Percentiles rank a stretch among this genome's conserved stretches.
These are phyloP conservation scores for Aquatica leii DNA, from an alignment of 2,888 invertebrate species.

Conservation along the genomic window DNA sequence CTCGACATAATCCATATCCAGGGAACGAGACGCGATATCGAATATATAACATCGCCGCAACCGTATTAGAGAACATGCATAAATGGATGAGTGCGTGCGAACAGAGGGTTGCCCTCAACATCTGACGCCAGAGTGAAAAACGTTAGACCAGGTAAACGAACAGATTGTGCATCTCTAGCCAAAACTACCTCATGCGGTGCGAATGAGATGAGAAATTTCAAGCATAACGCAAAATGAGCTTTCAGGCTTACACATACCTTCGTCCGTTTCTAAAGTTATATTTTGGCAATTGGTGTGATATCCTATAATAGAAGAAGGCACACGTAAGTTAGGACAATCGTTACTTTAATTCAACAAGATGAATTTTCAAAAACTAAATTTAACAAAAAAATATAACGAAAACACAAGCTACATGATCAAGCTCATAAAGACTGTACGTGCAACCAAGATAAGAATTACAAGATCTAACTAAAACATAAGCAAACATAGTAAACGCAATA, in stretches of 20 bases:
- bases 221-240: constrained; percentile 49
- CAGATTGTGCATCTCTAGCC: constrained; percentile 40
- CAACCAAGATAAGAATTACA: constrained; percentile 11
- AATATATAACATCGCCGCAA: constrained; percentile 40
- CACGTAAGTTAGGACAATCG: constrained; percentile 50
- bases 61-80: constrained; percentile 48
- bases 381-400: constrained; percentile 24
- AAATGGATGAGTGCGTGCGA: constrained; percentile 51
- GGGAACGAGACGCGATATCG: constrained; percentile 30
- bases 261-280: constrained; percentile 59
- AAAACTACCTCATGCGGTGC: constrained; percentile 39
- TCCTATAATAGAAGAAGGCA: constrained; percentile 60
- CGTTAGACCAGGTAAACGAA: constrained; percentile 40
- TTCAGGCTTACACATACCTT: constrained; percentile 56
- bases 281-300: constrained; percentile 61
- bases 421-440: constrained; percentile 16
- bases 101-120: constrained; percentile 38
- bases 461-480: too few species aligned
- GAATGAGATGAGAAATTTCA: constrained; percentile 33
- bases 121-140: constrained; percentile 39
- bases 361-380: constrained; percentile 21
- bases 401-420: constrained; percentile 16
- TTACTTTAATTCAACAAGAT: constrained; percentile 23
- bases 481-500: background rate
- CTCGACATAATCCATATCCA: constrained; percentile 33